phyloP scores from a whole-genome alignment of 2,113 vertebrate species.

The Lamprologus tigripictilis region DNA sequence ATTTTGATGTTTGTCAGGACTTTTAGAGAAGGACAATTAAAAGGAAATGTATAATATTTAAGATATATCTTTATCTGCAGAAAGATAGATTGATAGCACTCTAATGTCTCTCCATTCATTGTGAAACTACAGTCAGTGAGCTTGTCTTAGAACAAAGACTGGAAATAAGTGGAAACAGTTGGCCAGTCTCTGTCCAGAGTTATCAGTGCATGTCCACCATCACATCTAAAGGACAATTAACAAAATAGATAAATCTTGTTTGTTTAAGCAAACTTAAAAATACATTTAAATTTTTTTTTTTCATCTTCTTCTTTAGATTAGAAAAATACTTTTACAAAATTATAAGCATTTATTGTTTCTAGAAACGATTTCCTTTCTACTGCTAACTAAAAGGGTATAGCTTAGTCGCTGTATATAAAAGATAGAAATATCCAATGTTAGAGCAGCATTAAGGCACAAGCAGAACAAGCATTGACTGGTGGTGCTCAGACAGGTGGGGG shows the following conservation, averaged over 20 bases:
- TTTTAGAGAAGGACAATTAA: not conserved
- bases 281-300: not conserved
- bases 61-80: not conserved
- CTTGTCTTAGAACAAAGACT: not conserved
- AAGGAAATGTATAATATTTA: not conserved
- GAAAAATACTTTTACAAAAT: not conserved
- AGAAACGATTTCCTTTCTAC: not conserved
- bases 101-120: not conserved
- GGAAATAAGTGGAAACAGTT: not conserved
- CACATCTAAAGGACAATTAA: not conserved
- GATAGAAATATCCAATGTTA: too few species aligned
- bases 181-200: not conserved
- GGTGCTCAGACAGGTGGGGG: not conserved
- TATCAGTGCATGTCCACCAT: not conserved
- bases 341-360: not conserved
- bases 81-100: not conserved
- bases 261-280: not conserved
- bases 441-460: not conserved
- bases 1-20: not conserved
- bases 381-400: not conserved
- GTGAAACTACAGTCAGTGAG: not conserved
- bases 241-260: not conserved
- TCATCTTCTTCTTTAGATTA: not conserved
- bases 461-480: not conserved
- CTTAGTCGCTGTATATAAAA: not conserved